Base-by-base conservation (phyloP, 2,113 vertebrate species). In the Coptodon rendalli region DNA sequence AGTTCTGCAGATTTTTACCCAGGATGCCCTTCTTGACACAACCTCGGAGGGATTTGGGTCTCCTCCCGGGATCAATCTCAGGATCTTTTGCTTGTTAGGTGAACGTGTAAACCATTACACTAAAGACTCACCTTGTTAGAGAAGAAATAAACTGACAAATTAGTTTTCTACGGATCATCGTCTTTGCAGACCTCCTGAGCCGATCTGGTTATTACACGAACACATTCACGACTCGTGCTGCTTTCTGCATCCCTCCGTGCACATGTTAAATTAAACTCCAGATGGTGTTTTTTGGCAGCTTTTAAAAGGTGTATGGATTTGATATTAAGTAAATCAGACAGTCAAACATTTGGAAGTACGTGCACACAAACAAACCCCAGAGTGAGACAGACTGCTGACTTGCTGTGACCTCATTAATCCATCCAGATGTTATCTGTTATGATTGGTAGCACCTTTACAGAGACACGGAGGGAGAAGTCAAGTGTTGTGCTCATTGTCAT, bases 371-470 rank as follows among this genome's bases (percentile, higher is more conserved):
- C 84, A 68, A 31, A 86, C 73, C 86, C 80, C 87, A 87, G 63
- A 76, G 78, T 52, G 84, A 90, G 93, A 93, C 91, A 50, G 92
- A 87, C 93, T 91, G 59, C 84, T 89, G 82, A 73, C 43, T 82
- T 27, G 80, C 81, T 5, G 5, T 91, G 89, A 89, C 87, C 89
- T 93, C n/a, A 40, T 19, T 84, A 87, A 90, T 89, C 52, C 63
- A 66, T 83, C 84, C 86, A 85, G 80, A 80, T 52, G 52, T 13
- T 89, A 22, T 40, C 24, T 79, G 40, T 48, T 63, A 13, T 50
- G 22, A 84, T 53, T 84, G 17, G 16, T 84, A 7, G 16, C 22
- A 68, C 85, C 61, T 76, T 84, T 40, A 52, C 59, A 83, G 71
- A 76, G 73, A 89, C 24, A 88, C 7, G 2, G 81, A 81, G 38